A percentile compares a stretch with the other conserved stretches of the same genome.
Evolutionary conservation across 1,140 invertebrate species (phyloP).

Genomic region (Plutomurus gul): DNA sequence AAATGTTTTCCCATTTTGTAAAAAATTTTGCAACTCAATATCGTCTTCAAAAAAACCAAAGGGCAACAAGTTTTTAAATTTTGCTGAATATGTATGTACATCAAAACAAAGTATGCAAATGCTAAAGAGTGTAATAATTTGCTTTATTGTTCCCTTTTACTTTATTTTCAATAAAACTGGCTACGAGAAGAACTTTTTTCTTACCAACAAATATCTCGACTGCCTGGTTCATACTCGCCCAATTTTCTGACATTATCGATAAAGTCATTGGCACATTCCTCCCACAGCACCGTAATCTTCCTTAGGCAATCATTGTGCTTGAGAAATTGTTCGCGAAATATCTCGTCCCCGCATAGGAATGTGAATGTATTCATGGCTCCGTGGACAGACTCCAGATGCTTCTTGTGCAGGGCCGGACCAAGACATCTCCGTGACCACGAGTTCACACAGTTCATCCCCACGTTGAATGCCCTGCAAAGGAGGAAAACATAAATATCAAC

Average conservation of each 20-base stretch:
- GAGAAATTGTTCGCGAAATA: constrained; percentile 33
- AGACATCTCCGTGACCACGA: constrained; percentile 29
- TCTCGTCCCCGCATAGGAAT: constrained; percentile 31
- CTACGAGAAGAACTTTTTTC: too few relatives aligned
- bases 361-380: constrained; percentile 26
- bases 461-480: constrained; percentile 35
- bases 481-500: too few relatives aligned
- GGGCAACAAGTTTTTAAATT: too few relatives aligned
- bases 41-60: too few relatives aligned
- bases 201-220: background rate
- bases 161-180: too few relatives aligned
- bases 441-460: constrained; percentile 36
- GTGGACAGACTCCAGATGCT: constrained; percentile 17
- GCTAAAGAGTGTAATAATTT: too few relatives aligned
- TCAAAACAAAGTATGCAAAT: too few relatives aligned
- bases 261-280: background rate
- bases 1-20: too few relatives aligned
- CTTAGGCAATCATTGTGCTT: constrained; percentile 27
- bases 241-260: background rate
- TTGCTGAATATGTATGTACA: too few relatives aligned
- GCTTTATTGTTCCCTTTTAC: too few relatives aligned
- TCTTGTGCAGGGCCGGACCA: background rate
- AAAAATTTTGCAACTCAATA: too few relatives aligned
- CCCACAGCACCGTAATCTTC: background rate
- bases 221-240: background rate